phyloP scores from a whole-genome alignment of 2,888 invertebrate species.

The Diaperis boleti region DNA sequence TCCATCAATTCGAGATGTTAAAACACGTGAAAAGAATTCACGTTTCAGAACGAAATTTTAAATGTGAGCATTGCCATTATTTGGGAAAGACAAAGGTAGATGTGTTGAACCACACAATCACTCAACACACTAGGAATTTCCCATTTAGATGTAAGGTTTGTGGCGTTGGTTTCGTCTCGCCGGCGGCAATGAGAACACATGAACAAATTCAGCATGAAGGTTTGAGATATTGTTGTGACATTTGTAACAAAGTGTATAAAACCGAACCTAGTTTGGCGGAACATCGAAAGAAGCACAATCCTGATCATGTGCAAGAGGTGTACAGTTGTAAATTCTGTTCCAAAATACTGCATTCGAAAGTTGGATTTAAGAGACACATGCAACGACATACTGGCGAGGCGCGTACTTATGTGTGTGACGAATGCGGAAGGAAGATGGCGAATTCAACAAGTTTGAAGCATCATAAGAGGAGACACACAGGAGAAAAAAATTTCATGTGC shows the following conservation, averaged over 20 bases:
- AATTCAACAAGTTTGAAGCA: too few species aligned
- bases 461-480: too few species aligned
- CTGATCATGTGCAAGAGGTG: slow-evolving; percentile 41
- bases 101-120: slow-evolving; percentile 43
- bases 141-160: slow-evolving; percentile 58
- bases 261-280: slow-evolving; percentile 39
- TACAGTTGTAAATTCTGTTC: too few species aligned
- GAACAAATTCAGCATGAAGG: slow-evolving; percentile 53
- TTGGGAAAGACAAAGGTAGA: too few species aligned
- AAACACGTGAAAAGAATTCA: too few species aligned
- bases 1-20: too few species aligned
- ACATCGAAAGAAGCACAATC: slow-evolving; percentile 49
- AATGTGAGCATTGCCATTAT: too few species aligned
- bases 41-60: too few species aligned
- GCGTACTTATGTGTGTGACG: slow-evolving; percentile 49
- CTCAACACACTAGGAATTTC: slow-evolving; percentile 67
- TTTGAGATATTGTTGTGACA: slow-evolving; percentile 48
- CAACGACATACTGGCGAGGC: slow-evolving; percentile 59
- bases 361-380: slow-evolving; percentile 31
- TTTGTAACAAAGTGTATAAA: slow-evolving; percentile 53
- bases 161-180: slow-evolving; percentile 50
- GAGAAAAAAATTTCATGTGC: slow-evolving; percentile 60
- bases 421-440: too few species aligned
- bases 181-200: slow-evolving; percentile 48
- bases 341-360: not conserved